These are phyloP conservation scores for Sacculina carcini DNA, from an alignment of 2,888 invertebrate species.

Conservation along the genomic window DNA sequence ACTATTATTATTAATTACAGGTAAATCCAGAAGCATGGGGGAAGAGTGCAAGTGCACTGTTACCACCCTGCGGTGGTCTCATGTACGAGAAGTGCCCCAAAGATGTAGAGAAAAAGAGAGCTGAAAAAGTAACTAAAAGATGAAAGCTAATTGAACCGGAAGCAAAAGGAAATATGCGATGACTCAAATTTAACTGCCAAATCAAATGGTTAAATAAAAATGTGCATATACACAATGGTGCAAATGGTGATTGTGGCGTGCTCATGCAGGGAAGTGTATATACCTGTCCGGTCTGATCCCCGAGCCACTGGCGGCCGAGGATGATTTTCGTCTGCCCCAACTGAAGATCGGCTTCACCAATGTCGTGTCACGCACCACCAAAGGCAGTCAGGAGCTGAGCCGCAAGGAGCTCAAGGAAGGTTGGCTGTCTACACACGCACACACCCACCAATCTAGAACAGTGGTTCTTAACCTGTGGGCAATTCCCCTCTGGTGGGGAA, in stretches of 20 bases:
- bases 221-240: not conserved
- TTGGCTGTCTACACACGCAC: conserved; percentile 10
- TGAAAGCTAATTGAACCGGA: too few species aligned
- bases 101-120: too few species aligned
- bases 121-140: too few species aligned
- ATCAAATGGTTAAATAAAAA: conserved; percentile 1
- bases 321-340: conserved; percentile 73
- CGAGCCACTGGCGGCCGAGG: conserved; percentile 85
- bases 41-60: too few species aligned
- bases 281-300: conserved; percentile 78
- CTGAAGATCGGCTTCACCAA: conserved; percentile 95
- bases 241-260: not conserved
- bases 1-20: not conserved
- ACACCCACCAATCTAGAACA: too few species aligned
- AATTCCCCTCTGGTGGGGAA: too few species aligned
- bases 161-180: not conserved
- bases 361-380: conserved; percentile 82
- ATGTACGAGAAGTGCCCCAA: too few species aligned
- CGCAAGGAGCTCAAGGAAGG: conserved; percentile 82
- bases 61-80: too few species aligned
- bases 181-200: not conserved
- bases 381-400: conserved; percentile 82
- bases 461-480: too few species aligned
- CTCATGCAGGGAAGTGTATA: conserved; percentile 54
- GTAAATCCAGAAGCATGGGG: too few species aligned